Percentiles rank a stretch among this genome's conserved stretches.
Conservation (phyloP, 64 coral and sea anemone genomes). For the Porites lutea region DNA sequence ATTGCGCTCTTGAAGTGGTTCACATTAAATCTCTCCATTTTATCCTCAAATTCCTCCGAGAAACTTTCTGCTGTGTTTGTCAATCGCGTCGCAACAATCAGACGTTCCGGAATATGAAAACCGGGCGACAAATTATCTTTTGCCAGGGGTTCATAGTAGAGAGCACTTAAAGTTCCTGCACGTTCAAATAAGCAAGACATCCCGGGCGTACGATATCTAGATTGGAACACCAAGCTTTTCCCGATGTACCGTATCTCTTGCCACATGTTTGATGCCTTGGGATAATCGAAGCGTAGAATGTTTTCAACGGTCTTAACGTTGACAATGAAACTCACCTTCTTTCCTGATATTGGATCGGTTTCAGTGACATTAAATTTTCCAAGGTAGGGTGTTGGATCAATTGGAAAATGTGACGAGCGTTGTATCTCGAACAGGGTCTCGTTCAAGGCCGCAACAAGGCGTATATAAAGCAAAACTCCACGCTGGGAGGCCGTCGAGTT, state of each 20-base stretch:
- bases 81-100: neutral
- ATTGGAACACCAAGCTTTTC: slow-evolving; percentile 31
- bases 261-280: neutral
- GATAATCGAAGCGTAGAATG: neutral
- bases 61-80: neutral
- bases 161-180: neutral
- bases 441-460: slow-evolving; percentile 23
- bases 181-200: neutral
- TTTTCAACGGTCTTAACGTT: neutral
- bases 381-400: slow-evolving; percentile 15
- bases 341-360: neutral
- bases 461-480: neutral
- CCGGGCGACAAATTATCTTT: slow-evolving; percentile 3
- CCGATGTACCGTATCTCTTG: slow-evolving; percentile 34
- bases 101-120: neutral
- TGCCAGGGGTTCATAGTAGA: slow-evolving; percentile 33
- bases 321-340: neutral
- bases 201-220: neutral
- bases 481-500: neutral
- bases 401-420: neutral
- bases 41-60: no score
- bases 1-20: no score
- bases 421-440: slow-evolving; percentile 50
- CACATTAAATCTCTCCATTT: no score
- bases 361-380: slow-evolving; percentile 1